These are phyloP conservation scores for Falcunculus frontatus DNA, from an alignment of 2,113 vertebrate species.

Conservation along the genomic window DNA sequence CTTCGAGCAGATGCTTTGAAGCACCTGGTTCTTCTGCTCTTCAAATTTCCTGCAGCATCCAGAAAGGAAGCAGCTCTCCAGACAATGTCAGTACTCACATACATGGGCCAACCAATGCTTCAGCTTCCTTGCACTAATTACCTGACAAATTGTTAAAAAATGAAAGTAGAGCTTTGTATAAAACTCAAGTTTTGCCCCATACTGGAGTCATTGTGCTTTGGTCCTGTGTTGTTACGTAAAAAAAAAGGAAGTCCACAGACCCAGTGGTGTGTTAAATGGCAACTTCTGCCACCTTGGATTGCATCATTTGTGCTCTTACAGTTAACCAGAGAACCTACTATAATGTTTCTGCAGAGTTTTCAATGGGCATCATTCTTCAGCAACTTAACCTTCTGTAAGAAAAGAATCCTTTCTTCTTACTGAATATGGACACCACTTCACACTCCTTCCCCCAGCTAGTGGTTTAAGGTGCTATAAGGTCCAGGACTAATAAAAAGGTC, in stretches of 20 bases:
- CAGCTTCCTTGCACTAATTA: not conserved
- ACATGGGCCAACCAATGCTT: not conserved
- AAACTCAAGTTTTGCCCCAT: not conserved
- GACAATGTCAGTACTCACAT: accelerated
- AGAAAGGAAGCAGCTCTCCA: not conserved
- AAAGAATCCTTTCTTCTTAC: not conserved
- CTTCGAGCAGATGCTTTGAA: not conserved
- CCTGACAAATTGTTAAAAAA: not conserved
- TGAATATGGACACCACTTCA: not conserved
- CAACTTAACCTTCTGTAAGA: not conserved
- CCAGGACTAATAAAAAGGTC: not conserved
- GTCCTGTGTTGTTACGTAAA: not conserved
- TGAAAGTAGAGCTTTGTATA: not conserved
- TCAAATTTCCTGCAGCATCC: not conserved
- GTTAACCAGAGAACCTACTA: not conserved
- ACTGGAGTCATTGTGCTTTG: not conserved
- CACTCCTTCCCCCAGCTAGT: not conserved
- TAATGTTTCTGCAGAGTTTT: not conserved
- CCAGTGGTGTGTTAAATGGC: not conserved
- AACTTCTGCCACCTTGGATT: not conserved
- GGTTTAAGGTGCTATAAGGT: not conserved
- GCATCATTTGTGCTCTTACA: not conserved
- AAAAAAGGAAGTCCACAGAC: not conserved
- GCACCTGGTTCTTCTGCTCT: not conserved
- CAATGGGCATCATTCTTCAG: not conserved